Evolutionary conservation across 1,140 invertebrate species (phyloP).

Genomic region (Apis laboriosa): DNA sequence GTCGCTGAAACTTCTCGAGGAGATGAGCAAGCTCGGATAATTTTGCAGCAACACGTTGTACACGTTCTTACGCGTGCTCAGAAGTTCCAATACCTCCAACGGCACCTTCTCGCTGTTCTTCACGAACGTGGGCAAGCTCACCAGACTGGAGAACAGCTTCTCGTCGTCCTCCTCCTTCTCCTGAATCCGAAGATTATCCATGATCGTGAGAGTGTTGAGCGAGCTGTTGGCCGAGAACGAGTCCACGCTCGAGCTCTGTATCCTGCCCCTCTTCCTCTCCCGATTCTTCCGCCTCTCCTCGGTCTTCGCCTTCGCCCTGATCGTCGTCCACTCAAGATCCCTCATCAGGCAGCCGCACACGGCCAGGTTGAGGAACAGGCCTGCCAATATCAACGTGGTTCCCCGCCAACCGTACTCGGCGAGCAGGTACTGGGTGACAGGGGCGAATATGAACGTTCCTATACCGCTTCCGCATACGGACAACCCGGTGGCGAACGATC

Average conservation of each 20-base stretch:
- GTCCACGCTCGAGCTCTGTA: conserved; percentile 84
- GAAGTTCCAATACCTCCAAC: conserved; percentile 86
- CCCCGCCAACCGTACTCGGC: conserved; percentile 93
- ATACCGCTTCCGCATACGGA: conserved; percentile 95
- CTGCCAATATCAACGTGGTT: conserved; percentile 90
- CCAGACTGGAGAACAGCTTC: conserved; percentile 88
- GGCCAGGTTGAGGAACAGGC: conserved; percentile 92
- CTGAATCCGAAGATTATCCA: conserved; percentile 69
- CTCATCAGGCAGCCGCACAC: conserved; percentile 93
- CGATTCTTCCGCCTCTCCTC: conserved; percentile 83
- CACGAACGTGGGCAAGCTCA: conserved; percentile 91
- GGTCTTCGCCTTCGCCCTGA: conserved; percentile 83
- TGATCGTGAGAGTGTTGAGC: conserved; percentile 82
- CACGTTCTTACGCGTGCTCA: conserved; percentile 86
- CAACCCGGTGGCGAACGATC: conserved; percentile 95
- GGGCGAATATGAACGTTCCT: conserved; percentile 95
- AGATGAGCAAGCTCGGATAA: conserved; percentile 86
- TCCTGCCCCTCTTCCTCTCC: conserved; percentile 83
- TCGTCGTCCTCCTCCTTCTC: conserved; percentile 69
- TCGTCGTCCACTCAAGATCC: conserved; percentile 88
- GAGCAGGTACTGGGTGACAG: conserved; percentile 89
- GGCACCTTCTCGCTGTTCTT: conserved; percentile 89
- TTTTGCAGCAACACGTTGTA: conserved; percentile 87
- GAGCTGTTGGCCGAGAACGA: conserved; percentile 86
- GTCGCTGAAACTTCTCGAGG: conserved; percentile 87